These are phyloP conservation scores for Parus major DNA, from an alignment of 2,113 vertebrate species.

Conservation along the genomic window DNA sequence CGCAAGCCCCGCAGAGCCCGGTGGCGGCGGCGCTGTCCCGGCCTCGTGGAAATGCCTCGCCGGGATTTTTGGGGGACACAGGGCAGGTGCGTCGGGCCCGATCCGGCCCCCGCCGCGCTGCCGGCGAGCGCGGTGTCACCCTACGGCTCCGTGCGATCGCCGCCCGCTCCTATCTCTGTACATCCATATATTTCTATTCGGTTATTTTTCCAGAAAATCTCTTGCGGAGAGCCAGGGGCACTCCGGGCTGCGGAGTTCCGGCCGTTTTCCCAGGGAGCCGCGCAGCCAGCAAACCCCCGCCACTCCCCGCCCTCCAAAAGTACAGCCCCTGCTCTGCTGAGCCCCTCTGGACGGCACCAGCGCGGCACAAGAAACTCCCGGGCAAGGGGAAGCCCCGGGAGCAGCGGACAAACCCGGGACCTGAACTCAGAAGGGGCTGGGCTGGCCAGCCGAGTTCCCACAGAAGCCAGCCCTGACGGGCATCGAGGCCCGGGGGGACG, in stretches of 20 bases:
- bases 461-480: accelerated
- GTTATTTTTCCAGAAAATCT: not conserved
- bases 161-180: not conserved
- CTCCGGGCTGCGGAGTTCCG: too few species aligned
- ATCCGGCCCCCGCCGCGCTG: not conserved
- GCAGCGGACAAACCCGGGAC: too few species aligned
- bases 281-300: not conserved
- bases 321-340: not conserved
- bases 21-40: not conserved
- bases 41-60: not conserved
- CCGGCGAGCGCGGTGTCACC: not conserved
- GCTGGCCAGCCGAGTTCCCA: not conserved
- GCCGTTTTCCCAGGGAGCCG: not conserved
- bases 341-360: not conserved
- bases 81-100: not conserved
- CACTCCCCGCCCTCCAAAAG: not conserved
- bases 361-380: too few species aligned
- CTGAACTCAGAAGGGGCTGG: accelerated
- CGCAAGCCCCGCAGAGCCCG: not conserved
- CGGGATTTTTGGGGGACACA: not conserved
- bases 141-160: not conserved
- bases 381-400: not conserved
- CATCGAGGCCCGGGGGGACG: accelerated
- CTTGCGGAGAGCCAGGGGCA: not conserved
- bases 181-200: not conserved